A percentile compares a stretch with the other conserved stretches of the same genome.
These are phyloP conservation scores for Myotis planiceps DNA, from an alignment of 2,797 vertebrate genomes.

Conservation along the genomic window DNA sequence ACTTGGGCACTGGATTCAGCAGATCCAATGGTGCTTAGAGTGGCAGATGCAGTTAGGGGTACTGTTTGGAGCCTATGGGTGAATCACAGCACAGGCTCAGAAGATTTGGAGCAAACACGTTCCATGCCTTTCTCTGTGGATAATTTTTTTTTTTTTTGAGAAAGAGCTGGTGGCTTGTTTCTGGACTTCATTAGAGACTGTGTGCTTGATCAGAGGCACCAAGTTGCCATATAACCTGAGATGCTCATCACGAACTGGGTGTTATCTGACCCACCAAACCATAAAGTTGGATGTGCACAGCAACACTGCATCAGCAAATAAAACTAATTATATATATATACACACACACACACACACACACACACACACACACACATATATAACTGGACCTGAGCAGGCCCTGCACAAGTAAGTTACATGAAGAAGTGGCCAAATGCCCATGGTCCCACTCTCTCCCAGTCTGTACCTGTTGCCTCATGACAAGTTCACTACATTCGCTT, in stretches of 20 bases:
- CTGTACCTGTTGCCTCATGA: neutral
- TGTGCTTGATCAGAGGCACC: neutral
- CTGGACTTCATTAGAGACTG: neutral
- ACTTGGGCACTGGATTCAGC: neutral
- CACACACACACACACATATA: too few relatives aligned
- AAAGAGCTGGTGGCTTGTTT: neutral
- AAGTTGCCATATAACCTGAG: too few relatives aligned
- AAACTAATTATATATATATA: neutral
- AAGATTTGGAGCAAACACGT: neutral
- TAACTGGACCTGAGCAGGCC: neutral
- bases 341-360: too few relatives aligned
- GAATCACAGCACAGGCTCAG: neutral
- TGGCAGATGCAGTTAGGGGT: neutral
- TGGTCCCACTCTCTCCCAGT: neutral
- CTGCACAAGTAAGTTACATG: neutral
- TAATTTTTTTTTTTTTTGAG: neutral
- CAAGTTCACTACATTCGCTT: neutral
- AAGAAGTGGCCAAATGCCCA: neutral
- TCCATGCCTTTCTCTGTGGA: neutral
- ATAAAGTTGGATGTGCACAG: too few relatives aligned
- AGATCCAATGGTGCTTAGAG: neutral
- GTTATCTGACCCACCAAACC: too few relatives aligned
- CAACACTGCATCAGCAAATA: neutral
- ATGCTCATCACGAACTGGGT: too few relatives aligned
- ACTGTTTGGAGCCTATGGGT: neutral